Base-by-base conservation (phyloP, 2,113 vertebrate species). In the Chionodraco myersi region DNA sequence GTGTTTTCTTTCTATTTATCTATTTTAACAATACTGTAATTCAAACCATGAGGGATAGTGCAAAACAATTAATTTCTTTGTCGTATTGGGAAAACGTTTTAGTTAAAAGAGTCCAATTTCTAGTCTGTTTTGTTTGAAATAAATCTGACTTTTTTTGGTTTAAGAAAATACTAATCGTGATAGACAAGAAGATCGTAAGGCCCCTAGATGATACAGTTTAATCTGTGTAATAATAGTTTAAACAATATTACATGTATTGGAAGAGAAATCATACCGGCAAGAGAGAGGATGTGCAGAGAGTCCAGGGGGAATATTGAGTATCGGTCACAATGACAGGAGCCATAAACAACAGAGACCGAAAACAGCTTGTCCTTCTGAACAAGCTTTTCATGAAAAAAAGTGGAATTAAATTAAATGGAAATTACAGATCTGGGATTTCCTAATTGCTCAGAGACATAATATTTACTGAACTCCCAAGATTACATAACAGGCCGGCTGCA, bases 361-460 rank as follows among this genome's bases (percentile, higher is more conserved):
- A 80, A 69, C 36, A 14, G 8, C 41, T 49, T 56, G 49, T 76
- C 41, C 23, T 23, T 23, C 36, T 56, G n/a, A 82, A 76, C 14
- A 30, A 73, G 53, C 34, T 59, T 62, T 72, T 86, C 15, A 9
- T 45, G 14, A 52, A 56, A 49, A 57, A 34, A 16, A 4, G 18
- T 63, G 21, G 21, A 21, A 21, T 21, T 21, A 21, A 21, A 21
- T 21, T 3, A 15, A 9, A 36, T 51, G 13, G 56, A 71, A 63
- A 72, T 14, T 76, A 66, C 72, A 67, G 47, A 74, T 77, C 65
- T 84, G 77, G 48, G 48, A 68, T 45, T 81, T 81, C 52, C 78
- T 68, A 77, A 60, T 69, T 85, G 83, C 86, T 83, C 81, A 84
- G 86, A 80, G 63, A 89, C 89, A 82, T 79, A 87, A 91, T 87